Conservation (phyloP, 2,797 vertebrate species). For the Australoheros facetus region DNA sequence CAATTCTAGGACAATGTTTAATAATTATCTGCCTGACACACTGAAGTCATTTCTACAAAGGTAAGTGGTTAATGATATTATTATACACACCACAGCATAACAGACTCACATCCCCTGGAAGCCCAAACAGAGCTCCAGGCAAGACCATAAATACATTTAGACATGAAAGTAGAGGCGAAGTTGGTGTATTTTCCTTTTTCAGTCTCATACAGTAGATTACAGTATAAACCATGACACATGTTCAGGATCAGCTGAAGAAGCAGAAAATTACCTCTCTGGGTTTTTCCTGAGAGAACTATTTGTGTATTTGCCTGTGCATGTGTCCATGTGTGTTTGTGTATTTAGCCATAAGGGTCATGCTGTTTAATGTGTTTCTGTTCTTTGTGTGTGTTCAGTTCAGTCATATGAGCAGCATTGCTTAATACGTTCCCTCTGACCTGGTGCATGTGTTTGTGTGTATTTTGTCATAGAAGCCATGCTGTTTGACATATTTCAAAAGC, state of each 20-base stretch:
- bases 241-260: constrained; percentile 78
- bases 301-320: constrained; percentile 57
- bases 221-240: constrained; percentile 78
- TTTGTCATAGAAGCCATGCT: constrained; percentile 46
- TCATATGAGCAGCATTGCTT: constrained; percentile 24
- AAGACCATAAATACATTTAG: constrained; percentile 68
- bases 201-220: constrained; percentile 72
- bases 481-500: constrained; percentile 62
- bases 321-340: constrained; percentile 51
- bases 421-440: constrained; percentile 37
- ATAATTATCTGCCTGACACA: constrained; percentile 7
- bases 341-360: constrained; percentile 41
- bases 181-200: constrained; percentile 73
- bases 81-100: constrained; percentile 7
- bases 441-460: constrained; percentile 43
- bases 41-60: constrained; percentile 9
- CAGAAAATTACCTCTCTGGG: constrained; percentile 70
- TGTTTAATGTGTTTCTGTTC: constrained; percentile 53
- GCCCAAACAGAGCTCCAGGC: constrained; percentile 49
- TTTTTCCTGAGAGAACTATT: constrained; percentile 60
- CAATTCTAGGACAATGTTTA: constrained; percentile 2
- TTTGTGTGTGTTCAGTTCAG: constrained; percentile 33
- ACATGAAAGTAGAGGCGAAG: constrained; percentile 55
- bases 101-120: constrained; percentile 11
- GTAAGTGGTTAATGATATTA: constrained; percentile 12